Evolutionary conservation across 1,140 invertebrate species (phyloP).

Genomic region (Idris sp.): DNA sequence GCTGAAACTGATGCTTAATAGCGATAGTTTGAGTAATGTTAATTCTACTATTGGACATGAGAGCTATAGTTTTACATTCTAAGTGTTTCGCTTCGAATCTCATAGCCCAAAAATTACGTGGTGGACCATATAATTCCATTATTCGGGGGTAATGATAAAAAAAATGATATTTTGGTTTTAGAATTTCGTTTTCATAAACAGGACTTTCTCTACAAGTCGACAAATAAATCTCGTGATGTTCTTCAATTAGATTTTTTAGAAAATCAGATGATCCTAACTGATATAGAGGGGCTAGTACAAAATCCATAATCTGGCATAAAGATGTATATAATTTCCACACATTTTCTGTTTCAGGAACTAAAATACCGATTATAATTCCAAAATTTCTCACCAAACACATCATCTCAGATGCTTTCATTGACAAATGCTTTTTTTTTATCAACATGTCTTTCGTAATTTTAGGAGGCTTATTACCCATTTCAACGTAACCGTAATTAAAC

Average conservation of each 20-base stretch:
- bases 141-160: too few relatives aligned
- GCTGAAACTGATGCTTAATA: constrained; percentile 13
- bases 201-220: constrained; percentile 10
- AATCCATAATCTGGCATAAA: constrained; percentile 34
- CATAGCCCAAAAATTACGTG: constrained; percentile 35
- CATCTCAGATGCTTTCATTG: constrained; percentile 46
- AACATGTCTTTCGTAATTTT: constrained; percentile 25
- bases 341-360: constrained; percentile 23
- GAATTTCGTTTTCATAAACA: constrained; percentile 6
- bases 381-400: constrained; percentile 51
- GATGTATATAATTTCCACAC: constrained; percentile 30
- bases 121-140: constrained; percentile 15
- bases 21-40: constrained; percentile 20
- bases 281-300: constrained; percentile 26
- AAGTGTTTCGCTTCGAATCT: constrained; percentile 30
- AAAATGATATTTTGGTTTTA: too few relatives aligned
- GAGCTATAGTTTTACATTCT: constrained; percentile 12
- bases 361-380: constrained; percentile 35
- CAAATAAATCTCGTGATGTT: constrained; percentile 30
- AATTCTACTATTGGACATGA: constrained; percentile 17
- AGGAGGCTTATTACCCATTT: constrained; percentile 37
- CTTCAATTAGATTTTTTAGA: constrained; percentile 26
- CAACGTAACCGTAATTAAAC: constrained; percentile 42
- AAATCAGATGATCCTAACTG: constrained; percentile 16
- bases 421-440: constrained; percentile 27